A percentile compares a stretch with the other conserved stretches of the same genome.
Conservation (phyloP, 2,113 vertebrate species). For the Atrichornis clamosus region DNA sequence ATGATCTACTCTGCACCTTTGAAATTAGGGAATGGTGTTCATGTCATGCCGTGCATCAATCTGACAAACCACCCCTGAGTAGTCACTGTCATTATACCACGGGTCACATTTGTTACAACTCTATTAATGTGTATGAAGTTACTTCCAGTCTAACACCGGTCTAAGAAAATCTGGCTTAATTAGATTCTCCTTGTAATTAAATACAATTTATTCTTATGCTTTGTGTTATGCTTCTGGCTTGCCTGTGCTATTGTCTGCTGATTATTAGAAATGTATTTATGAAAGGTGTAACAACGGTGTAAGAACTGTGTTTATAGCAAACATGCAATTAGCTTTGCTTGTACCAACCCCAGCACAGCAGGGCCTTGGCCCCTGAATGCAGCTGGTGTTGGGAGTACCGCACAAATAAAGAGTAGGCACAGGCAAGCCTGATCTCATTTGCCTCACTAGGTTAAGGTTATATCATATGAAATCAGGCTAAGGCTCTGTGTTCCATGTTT, state of each 20-base stretch:
- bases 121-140: conserved; percentile 62
- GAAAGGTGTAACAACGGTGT: conserved; percentile 43
- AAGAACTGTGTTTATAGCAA: conserved; percentile 25
- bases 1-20: background rate
- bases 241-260: conserved; percentile 13
- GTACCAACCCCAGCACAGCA: conserved; percentile 18
- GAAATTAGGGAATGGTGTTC: conserved; percentile 32
- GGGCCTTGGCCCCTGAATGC: conserved; percentile 21
- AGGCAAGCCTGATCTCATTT: conserved; percentile 1
- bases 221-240: conserved; percentile 44
- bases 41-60: conserved; percentile 31
- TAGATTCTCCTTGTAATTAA: conserved; percentile 64
- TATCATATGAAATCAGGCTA: background rate
- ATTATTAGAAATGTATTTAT: conserved; percentile 54
- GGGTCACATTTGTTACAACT: conserved; percentile 49
- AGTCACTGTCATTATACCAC: conserved; percentile 39
- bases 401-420: background rate
- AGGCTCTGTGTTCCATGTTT: background rate
- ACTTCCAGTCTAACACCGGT: conserved; percentile 20
- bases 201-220: conserved; percentile 58
- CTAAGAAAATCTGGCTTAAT: conserved; percentile 57
- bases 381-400: background rate
- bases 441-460: background rate
- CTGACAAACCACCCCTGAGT: conserved; percentile 47
- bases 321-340: conserved; percentile 23